Evolutionary conservation across 2,113 vertebrate species (phyloP).

Genomic region (Cygnus atratus): DNA sequence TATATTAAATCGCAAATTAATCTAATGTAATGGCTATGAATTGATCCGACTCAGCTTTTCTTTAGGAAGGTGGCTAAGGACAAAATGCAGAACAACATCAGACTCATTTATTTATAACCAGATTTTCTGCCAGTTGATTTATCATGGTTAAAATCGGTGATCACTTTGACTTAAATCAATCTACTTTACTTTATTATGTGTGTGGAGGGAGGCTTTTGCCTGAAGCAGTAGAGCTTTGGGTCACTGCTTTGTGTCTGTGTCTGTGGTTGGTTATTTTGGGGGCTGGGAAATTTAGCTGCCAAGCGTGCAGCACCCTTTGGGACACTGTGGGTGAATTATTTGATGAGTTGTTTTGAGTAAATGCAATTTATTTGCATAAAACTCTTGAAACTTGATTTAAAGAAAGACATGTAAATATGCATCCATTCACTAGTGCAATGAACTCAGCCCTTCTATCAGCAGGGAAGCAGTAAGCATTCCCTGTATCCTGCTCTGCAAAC

Average conservation of each 20-base stretch:
- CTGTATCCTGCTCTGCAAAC: background rate
- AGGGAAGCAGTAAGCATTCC: background rate
- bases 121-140: background rate
- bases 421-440: fast-evolving
- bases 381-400: background rate
- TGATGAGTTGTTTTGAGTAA: background rate
- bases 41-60: background rate
- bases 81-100: background rate
- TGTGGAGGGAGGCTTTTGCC: background rate
- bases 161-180: background rate
- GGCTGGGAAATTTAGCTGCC: background rate
- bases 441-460: background rate
- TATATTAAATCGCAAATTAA: background rate
- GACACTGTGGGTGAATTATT: background rate
- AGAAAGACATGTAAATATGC: background rate
- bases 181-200: background rate
- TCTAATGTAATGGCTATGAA: background rate
- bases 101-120: background rate
- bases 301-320: background rate
- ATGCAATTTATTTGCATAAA: background rate
- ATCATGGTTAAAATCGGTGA: background rate
- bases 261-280: background rate
- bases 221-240: background rate
- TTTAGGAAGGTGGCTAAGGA: background rate
- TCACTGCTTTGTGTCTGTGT: background rate